These are phyloP conservation scores for Macrophya alboannulata DNA, from an alignment of 2,888 invertebrate species.

Conservation along the genomic window DNA sequence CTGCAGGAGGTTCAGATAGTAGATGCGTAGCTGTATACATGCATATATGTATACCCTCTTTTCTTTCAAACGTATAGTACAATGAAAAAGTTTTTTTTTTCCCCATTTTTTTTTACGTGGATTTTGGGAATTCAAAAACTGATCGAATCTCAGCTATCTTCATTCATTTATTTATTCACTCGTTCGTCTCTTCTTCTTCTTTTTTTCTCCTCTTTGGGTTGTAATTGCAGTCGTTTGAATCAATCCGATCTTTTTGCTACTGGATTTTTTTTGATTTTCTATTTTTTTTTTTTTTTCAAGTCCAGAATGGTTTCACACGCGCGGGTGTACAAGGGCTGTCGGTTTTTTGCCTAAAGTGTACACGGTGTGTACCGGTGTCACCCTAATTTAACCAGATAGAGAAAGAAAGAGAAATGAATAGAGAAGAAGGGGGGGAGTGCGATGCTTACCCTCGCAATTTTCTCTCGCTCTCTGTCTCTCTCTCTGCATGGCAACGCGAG, in stretches of 20 bases:
- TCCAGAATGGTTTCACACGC: neutral
- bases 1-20: neutral
- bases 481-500: constrained; percentile 65
- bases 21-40: neutral
- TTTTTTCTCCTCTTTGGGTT: neutral
- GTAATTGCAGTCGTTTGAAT: no score
- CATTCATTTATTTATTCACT: neutral
- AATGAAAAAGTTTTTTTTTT: neutral
- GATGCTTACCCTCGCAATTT: constrained; percentile 33
- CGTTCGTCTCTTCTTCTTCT: neutral
- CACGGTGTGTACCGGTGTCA: neutral
- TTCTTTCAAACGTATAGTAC: neutral
- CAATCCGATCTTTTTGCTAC: no score
- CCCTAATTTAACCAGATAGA: constrained; percentile 11
- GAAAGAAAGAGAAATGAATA: neutral
- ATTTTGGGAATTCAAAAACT: neutral
- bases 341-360: constrained; percentile 15
- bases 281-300: no score
- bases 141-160: no score
- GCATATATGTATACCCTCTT: neutral
- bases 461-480: constrained; percentile 58
- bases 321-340: neutral
- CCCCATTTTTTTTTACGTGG: neutral
- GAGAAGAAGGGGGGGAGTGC: neutral
- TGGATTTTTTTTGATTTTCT: no score